These are phyloP conservation scores for Onthophagus sagittarius DNA, from an alignment of 2,888 invertebrate genomes.

Conservation along the genomic window DNA sequence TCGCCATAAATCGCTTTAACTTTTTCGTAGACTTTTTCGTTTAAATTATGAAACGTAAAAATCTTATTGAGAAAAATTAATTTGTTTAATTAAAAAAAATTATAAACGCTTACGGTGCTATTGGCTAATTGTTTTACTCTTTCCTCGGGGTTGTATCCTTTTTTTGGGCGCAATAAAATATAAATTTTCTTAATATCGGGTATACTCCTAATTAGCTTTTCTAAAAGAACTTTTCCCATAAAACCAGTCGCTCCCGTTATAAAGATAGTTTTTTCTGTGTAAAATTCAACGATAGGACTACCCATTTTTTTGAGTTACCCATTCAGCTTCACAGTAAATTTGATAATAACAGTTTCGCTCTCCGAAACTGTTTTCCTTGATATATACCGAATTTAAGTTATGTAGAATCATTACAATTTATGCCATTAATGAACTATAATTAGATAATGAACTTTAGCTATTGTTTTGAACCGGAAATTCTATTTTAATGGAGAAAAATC, in stretches of 20 bases:
- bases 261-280: slow-evolving; percentile 56
- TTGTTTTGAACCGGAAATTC: too few relatives aligned
- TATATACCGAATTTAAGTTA: too few relatives aligned
- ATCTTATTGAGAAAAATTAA: background rate
- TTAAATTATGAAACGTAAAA: background rate
- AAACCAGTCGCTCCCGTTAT: slow-evolving; percentile 78
- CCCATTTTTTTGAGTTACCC: too few relatives aligned
- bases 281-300: slow-evolving; percentile 44
- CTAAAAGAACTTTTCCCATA: slow-evolving; percentile 72
- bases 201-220: slow-evolving; percentile 66
- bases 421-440: too few relatives aligned
- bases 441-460: too few relatives aligned
- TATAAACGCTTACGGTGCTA: slow-evolving; percentile 41
- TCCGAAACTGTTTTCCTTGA: too few relatives aligned
- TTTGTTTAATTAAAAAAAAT: background rate
- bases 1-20: slow-evolving; percentile 51
- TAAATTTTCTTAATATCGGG: slow-evolving; percentile 61
- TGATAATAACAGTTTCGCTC: too few relatives aligned
- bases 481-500: too few relatives aligned
- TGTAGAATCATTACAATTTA: too few relatives aligned
- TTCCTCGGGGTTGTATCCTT: slow-evolving; percentile 57
- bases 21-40: slow-evolving; percentile 43
- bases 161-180: slow-evolving; percentile 65
- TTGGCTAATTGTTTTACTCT: slow-evolving; percentile 54
- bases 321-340: too few relatives aligned